Base-by-base conservation (phyloP, 30 jellyfish, hydroid and myxozoan species). In the Phacellophora camtschatica region DNA sequence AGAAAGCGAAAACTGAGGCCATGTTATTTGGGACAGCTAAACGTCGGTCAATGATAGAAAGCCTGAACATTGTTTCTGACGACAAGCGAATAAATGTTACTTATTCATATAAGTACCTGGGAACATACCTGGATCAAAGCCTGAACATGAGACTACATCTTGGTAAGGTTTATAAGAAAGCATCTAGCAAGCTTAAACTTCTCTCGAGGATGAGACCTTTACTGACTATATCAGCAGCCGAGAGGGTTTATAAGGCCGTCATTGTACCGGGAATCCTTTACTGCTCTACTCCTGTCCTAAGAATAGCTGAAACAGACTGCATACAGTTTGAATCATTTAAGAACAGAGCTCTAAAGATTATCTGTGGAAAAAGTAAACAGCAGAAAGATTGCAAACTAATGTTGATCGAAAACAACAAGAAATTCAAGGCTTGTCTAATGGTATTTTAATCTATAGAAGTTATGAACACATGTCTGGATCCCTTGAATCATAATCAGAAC, bases 191-290 rank as follows among this genome's bases (percentile, higher is more conserved):
- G 79, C 79, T 72, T 15, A 72, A 51, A 25, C 42, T 69, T 69
- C 84, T 69, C 84, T 69, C 84, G 48, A 66, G 23, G 81, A 66
- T 29, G 65, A 66, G 82, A 66, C 82, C 82, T 66, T 66, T 66
- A 29, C 84, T 70, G 84, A 70, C 84, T n/a, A 70, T 77, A 70
- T 70, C 75, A 49, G 87, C 87, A 49, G 77, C 87, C 78, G 29
- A 53, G 82, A 54, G 88, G 55, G 88, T 76, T 56, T 76, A 76
- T 76, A 76, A 76, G 57, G 88, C 88, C 18, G 88, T 76, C 68
- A 57, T 76, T 33, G 80, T 76, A 76, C 88, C 88, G 27, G 88
- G 88, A 58, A 76, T 76, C 45, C 72, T 70, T 70, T 37, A 46
- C 78, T 70, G 77, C 18, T 70, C 84, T 42, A 70, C 84, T 45